These are phyloP conservation scores for Bombus waltoni DNA, from an alignment of 1,140 invertebrate genomes.

Conservation along the genomic window DNA sequence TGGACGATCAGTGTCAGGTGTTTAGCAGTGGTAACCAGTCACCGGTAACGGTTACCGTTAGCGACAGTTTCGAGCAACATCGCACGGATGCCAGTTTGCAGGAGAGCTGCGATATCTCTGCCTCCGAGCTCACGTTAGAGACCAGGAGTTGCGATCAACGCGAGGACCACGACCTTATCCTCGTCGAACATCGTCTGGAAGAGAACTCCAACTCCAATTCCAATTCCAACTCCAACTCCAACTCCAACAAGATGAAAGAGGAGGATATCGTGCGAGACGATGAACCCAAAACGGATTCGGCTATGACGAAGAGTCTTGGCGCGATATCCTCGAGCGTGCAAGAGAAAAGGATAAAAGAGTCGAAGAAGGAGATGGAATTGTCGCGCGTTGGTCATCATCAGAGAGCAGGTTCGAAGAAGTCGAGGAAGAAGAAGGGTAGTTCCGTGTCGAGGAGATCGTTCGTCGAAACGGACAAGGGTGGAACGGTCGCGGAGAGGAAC, in stretches of 20 bases:
- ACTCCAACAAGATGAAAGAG: background rate
- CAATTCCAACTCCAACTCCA: fast-evolving
- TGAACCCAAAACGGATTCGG: background rate
- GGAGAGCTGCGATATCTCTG: background rate
- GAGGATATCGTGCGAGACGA: fast-evolving
- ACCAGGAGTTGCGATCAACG: background rate
- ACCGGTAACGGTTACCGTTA: fast-evolving
- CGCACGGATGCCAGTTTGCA: background rate
- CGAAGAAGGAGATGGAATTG: background rate
- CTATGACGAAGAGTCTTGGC: background rate
- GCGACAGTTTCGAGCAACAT: background rate
- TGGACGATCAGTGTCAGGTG: background rate
- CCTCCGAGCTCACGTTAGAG: background rate
- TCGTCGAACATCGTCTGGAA: background rate
- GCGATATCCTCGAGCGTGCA: background rate
- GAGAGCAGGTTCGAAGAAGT: slow-evolving; percentile 8
- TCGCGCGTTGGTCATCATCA: background rate
- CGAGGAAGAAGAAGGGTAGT: slow-evolving; percentile 33
- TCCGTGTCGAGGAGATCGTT: slow-evolving; percentile 26
- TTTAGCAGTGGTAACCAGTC: background rate
- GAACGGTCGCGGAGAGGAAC: background rate
- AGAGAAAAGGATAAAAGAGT: background rate
- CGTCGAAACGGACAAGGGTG: slow-evolving; percentile 30
- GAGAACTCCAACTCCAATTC: fast-evolving
- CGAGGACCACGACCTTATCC: background rate